These are phyloP conservation scores for Peromyscus eremicus DNA, from an alignment of 2,797 vertebrate genomes.

Conservation along the genomic window DNA sequence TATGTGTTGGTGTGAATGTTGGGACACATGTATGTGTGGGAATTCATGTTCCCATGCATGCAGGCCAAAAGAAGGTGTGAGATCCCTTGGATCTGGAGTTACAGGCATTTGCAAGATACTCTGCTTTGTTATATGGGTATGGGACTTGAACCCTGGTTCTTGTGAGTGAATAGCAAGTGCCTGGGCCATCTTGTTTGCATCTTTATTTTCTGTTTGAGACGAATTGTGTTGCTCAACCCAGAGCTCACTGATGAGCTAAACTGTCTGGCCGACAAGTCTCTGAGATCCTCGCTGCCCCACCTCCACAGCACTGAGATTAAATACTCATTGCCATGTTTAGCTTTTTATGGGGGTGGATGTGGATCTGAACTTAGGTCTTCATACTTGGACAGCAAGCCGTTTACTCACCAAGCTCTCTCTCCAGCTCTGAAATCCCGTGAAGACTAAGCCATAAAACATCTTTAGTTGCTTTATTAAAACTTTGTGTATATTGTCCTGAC, in stretches of 20 bases:
- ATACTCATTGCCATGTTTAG: not conserved
- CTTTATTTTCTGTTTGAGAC: not conserved
- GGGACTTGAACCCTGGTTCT: not conserved
- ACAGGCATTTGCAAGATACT: not conserved
- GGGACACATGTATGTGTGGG: not conserved
- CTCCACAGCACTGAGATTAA: not conserved
- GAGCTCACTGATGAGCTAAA: not conserved
- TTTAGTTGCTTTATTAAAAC: slow-evolving; percentile 48
- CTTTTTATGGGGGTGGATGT: not conserved
- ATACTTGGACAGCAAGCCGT: not conserved
- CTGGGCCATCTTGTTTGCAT: not conserved
- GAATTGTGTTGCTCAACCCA: not conserved
- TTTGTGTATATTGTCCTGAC: slow-evolving; percentile 30
- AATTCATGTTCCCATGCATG: not conserved
- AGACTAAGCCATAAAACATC: not conserved
- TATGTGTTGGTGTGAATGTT: not conserved
- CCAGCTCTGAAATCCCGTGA: not conserved
- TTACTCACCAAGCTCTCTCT: not conserved
- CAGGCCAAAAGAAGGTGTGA: not conserved
- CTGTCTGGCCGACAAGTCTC: not conserved
- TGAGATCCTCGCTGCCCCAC: not conserved
- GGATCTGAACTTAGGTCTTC: not conserved
- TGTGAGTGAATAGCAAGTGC: not conserved
- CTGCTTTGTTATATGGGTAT: not conserved
- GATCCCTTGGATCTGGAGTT: not conserved